Evolutionary conservation across 1,140 invertebrate species (phyloP).

Genomic region (Drosophila teissieri): DNA sequence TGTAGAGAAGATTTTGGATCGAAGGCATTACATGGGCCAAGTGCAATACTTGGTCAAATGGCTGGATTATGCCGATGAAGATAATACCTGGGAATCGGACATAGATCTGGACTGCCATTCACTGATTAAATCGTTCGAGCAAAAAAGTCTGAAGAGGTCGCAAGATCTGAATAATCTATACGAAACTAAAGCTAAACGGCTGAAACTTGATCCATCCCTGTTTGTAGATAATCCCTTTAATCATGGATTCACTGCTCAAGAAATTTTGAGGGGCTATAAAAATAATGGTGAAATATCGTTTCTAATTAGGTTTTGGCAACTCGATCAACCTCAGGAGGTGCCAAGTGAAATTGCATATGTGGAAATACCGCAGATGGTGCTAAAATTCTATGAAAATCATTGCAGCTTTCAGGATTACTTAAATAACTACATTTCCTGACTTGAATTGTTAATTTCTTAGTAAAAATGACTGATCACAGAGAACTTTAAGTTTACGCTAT

Average conservation of each 20-base stretch:
- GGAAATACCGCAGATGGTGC: slow-evolving; percentile 38
- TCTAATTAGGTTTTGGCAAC: slow-evolving; percentile 26
- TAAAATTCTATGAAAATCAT: slow-evolving; percentile 38
- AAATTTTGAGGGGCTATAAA: slow-evolving; percentile 10
- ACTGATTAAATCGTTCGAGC: slow-evolving; percentile 23
- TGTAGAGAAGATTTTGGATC: slow-evolving; percentile 29
- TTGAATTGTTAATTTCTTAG: too few species aligned
- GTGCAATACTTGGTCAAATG: slow-evolving; percentile 44
- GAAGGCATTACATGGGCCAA: neutral
- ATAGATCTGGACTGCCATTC: neutral
- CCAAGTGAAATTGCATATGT: slow-evolving; percentile 22
- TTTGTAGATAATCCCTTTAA: slow-evolving; percentile 37
- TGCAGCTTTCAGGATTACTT: neutral
- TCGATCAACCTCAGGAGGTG: slow-evolving; percentile 2
- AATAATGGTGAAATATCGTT: slow-evolving; percentile 14
- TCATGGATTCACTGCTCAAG: slow-evolving; percentile 6
- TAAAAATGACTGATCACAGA: neutral
- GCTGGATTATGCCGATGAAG: slow-evolving; percentile 19
- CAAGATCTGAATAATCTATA: slow-evolving; percentile 19
- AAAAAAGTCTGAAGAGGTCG: neutral
- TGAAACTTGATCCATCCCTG: slow-evolving; percentile 31
- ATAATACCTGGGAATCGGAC: slow-evolving; percentile 44
- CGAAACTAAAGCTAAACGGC: slow-evolving; percentile 25
- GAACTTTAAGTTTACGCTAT: neutral
- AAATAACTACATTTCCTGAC: neutral